Conservation (phyloP, 2,888 invertebrate species). For the Diarsia brunnea region DNA sequence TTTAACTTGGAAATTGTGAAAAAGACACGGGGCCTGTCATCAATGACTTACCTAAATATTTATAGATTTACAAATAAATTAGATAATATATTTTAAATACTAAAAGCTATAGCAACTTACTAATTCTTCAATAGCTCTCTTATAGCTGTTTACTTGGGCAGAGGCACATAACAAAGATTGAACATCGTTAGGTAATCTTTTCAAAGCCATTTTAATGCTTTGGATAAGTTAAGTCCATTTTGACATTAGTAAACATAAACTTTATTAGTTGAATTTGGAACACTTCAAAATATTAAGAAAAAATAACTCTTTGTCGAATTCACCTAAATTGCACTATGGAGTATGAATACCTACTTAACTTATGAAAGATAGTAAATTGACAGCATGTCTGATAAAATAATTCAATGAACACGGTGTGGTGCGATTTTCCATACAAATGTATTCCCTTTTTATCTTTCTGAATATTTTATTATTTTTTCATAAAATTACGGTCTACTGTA, state of each 20-base stretch:
- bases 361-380: background rate
- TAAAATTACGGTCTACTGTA: too few relatives aligned
- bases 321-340: slow-evolving; percentile 19
- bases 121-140: slow-evolving; percentile 92
- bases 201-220: slow-evolving; percentile 73
- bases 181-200: slow-evolving; percentile 83
- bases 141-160: slow-evolving; percentile 88
- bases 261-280: slow-evolving; percentile 43
- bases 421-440: too few relatives aligned
- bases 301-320: slow-evolving; percentile 10
- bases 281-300: background rate
- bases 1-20: too few relatives aligned
- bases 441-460: too few relatives aligned
- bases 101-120: slow-evolving; percentile 77
- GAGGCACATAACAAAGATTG: slow-evolving; percentile 90
- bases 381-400: too few relatives aligned
- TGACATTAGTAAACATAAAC: slow-evolving; percentile 38
- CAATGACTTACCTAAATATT: too few relatives aligned
- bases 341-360: background rate
- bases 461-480: too few relatives aligned
- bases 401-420: too few relatives aligned
- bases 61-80: too few relatives aligned
- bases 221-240: slow-evolving; percentile 32
- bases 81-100: background rate
- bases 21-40: too few relatives aligned